Conservation (phyloP, 2,113 vertebrate genomes). For the Paramormyrops kingsleyae region DNA sequence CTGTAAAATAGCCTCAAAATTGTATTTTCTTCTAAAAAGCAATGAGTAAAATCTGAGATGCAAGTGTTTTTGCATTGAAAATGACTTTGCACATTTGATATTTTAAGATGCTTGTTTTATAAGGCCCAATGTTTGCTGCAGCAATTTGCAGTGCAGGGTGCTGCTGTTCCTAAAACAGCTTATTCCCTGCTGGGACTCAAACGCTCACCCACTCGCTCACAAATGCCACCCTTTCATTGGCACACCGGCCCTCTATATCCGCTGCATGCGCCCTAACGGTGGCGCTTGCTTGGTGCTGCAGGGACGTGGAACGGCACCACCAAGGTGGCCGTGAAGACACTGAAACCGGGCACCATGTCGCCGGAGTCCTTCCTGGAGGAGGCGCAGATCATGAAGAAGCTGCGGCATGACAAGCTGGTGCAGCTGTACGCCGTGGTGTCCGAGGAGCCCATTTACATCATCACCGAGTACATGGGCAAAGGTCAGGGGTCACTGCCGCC, state of each 20-base stretch:
- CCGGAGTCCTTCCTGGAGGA: constrained; percentile 96
- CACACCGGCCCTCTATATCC: neutral
- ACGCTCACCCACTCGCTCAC: neutral
- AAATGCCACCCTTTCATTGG: no score
- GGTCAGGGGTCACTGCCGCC: constrained; percentile 54
- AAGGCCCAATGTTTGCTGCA: neutral
- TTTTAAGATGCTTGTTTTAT: neutral
- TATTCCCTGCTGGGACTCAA: neutral
- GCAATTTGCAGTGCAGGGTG: neutral
- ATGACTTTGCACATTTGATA: neutral
- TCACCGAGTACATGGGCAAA: constrained; percentile 97
- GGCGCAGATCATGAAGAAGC: constrained; percentile 98
- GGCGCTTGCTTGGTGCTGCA: constrained; percentile 22
- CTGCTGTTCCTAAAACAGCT: neutral
- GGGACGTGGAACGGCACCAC: constrained; percentile 98
- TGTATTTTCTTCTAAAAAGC: neutral
- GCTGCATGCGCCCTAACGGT: neutral
- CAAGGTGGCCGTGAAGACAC: constrained; percentile 97
- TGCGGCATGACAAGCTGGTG: constrained; percentile 92
- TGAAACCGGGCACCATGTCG: constrained; percentile 97
- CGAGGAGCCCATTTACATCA: constrained; percentile 95
- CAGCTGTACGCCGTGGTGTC: constrained; percentile 97
- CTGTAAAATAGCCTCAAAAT: neutral
- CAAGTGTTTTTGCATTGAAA: neutral
- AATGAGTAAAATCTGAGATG: neutral